phyloP scores from a whole-genome alignment of 2,797 vertebrate species.

The Perodicticus potto region DNA sequence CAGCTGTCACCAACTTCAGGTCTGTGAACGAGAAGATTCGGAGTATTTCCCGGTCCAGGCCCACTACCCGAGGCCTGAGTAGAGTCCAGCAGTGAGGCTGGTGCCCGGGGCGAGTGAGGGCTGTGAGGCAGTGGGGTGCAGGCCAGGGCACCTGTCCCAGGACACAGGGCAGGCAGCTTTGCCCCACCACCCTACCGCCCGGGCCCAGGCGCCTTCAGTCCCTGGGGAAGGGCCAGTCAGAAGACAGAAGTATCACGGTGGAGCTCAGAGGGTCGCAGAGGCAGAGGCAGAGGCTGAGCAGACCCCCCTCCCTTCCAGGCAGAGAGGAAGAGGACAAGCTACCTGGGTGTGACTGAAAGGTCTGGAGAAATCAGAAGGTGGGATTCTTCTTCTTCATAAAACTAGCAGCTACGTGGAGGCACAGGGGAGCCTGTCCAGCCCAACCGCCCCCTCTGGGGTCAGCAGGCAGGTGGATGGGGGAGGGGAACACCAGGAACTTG shows the following conservation, averaged over 20 bases:
- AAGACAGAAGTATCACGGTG: neutral
- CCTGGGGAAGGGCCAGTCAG: neutral
- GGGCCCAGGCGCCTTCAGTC: neutral
- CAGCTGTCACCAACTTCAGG: neutral
- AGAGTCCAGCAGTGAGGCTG: neutral
- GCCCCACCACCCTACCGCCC: neutral
- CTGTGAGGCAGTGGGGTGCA: neutral
- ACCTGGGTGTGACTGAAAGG: no score
- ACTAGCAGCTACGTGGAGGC: neutral
- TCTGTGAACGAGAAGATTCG: neutral
- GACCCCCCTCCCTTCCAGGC: neutral
- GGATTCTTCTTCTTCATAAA: neutral
- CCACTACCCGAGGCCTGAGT: rapidly evolving
- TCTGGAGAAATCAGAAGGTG: neutral
- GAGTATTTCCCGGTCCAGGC: neutral
- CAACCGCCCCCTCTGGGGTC: neutral
- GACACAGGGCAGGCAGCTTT: neutral
- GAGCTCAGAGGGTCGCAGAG: neutral
- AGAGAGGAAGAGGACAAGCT: neutral
- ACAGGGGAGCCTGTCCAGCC: neutral
- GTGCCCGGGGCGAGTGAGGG: no score
- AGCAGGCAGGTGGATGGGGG: neutral
- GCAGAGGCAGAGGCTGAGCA: neutral
- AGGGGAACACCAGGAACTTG: rapidly evolving
- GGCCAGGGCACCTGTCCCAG: neutral